phyloP scores from a whole-genome alignment of 2,888 invertebrate species.

The Sarcophaga variegata region DNA sequence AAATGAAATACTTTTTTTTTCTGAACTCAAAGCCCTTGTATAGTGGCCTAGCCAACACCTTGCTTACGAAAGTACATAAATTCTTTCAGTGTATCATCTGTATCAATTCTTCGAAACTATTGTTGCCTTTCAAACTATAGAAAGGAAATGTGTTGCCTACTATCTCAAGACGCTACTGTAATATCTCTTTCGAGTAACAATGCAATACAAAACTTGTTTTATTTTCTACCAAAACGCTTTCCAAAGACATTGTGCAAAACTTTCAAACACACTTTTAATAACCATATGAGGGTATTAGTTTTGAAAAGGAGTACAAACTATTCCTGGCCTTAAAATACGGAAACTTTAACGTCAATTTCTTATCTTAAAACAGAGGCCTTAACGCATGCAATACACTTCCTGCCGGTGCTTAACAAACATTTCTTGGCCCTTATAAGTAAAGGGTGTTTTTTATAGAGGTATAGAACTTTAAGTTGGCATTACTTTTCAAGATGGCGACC shows the following conservation, averaged over 20 bases:
- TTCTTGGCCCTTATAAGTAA: not conserved
- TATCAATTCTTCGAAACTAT: slow-evolving; percentile 16
- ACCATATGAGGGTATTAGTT: slow-evolving; percentile 23
- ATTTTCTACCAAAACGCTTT: not conserved
- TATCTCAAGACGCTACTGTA: slow-evolving; percentile 66
- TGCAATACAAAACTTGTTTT: slow-evolving; percentile 61
- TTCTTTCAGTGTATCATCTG: not conserved
- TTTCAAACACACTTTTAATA: not conserved
- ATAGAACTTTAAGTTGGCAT: no score
- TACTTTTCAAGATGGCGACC: no score
- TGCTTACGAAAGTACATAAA: no score
- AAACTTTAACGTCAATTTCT: slow-evolving; percentile 26
- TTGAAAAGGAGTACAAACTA: not conserved
- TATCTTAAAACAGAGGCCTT: not conserved
- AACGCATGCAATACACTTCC: not conserved
- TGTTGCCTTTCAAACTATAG: slow-evolving; percentile 36
- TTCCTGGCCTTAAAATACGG: not conserved
- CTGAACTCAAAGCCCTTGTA: no score
- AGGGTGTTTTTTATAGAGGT: no score
- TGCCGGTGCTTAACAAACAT: not conserved
- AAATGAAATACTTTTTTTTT: no score
- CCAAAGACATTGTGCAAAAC: not conserved
- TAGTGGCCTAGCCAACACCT: no score
- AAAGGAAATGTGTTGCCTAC: slow-evolving; percentile 60
- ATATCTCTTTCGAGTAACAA: slow-evolving; percentile 50